Percentiles rank a stretch among this genome's conserved stretches.
phyloP scores from a whole-genome alignment of 2,113 vertebrate genomes.

The Phylloscopus whistleri region DNA sequence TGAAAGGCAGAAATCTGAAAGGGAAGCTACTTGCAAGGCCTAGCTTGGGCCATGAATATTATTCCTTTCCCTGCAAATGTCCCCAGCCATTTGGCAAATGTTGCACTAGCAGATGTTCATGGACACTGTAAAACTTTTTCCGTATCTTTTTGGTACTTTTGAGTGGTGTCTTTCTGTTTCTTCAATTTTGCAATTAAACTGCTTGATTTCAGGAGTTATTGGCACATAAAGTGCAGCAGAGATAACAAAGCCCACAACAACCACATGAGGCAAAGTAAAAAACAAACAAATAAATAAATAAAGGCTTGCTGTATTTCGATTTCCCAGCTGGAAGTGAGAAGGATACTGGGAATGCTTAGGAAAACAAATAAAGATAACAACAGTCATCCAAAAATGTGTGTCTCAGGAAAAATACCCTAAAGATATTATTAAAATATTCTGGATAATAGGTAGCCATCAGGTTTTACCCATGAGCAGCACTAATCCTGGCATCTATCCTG shows the following conservation, averaged over 20 bases:
- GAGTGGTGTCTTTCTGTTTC: background rate
- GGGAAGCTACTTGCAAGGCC: background rate
- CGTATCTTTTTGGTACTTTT: background rate
- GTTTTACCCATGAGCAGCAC: background rate
- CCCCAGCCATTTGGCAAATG: background rate
- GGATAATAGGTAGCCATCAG: background rate
- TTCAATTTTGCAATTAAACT: background rate
- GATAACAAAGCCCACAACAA: background rate
- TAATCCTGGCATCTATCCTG: background rate
- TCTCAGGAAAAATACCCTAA: background rate
- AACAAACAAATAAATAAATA: background rate
- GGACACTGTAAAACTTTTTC: background rate
- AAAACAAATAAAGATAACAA: conserved; percentile 24
- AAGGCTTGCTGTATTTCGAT: background rate
- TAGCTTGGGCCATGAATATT: background rate
- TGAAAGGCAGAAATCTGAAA: background rate
- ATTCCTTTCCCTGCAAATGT: background rate
- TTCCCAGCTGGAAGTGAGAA: background rate
- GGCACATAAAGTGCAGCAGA: background rate
- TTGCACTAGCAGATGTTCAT: background rate
- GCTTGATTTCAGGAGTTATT: background rate
- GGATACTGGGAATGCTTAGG: background rate
- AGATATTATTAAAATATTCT: background rate
- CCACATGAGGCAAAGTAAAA: background rate
- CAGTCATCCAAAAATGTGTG: background rate